phyloP scores from a whole-genome alignment of 2,113 vertebrate species.

The Empidonax traillii region DNA sequence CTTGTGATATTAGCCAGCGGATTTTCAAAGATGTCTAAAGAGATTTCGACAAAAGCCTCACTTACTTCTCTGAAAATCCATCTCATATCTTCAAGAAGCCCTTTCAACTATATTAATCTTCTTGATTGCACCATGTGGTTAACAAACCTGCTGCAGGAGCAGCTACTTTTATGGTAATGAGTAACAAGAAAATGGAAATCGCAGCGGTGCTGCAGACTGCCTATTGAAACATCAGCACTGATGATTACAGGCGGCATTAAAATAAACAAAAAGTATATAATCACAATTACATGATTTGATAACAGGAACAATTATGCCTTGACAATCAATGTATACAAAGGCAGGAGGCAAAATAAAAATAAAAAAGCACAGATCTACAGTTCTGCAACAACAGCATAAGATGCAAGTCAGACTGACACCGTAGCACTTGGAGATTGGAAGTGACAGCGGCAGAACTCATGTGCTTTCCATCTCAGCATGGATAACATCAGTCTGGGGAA shows the following conservation, averaged over 20 bases:
- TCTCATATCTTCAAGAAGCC: constrained; percentile 1
- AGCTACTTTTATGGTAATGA: neutral
- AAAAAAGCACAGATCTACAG: neutral
- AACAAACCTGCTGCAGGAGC: neutral
- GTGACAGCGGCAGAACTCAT: constrained; percentile 9
- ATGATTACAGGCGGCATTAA: neutral
- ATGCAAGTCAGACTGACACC: neutral
- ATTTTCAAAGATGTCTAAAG: neutral
- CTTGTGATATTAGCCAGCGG: accelerated
- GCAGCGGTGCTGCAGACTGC: neutral
- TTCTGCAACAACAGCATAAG: neutral
- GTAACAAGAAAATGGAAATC: constrained; percentile 1
- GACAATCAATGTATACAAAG: neutral
- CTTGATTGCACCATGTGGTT: neutral
- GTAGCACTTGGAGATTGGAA: neutral
- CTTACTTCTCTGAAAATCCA: neutral
- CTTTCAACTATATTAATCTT: neutral
- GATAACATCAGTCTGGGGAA: neutral
- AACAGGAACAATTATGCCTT: constrained; percentile 5
- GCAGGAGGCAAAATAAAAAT: neutral
- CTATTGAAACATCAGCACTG: neutral
- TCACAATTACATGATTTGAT: constrained; percentile 17
- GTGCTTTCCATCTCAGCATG: neutral
- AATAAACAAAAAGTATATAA: neutral
- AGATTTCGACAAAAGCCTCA: neutral